Evolutionary conservation across 2,113 vertebrate species (phyloP).

Genomic region (Dipodomys stephensi): DNA sequence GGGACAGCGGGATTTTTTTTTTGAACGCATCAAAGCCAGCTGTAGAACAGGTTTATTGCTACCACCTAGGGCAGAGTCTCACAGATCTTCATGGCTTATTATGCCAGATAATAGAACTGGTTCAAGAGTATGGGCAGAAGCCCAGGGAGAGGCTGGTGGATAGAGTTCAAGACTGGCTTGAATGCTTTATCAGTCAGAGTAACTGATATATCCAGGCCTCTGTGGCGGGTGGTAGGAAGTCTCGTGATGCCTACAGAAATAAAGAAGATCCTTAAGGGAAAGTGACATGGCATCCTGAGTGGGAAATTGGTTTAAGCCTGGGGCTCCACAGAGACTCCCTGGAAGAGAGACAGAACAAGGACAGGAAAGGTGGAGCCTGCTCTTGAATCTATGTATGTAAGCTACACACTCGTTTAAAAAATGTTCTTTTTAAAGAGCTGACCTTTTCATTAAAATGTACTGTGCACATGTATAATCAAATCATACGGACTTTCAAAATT

Average conservation of each 20-base stretch:
- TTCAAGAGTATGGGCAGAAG: background rate
- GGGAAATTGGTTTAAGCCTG: background rate
- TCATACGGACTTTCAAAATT: background rate
- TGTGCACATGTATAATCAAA: background rate
- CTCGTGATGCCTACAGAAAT: background rate
- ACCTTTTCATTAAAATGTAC: background rate
- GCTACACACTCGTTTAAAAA: background rate
- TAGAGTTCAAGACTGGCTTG: no score
- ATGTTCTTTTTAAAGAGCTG: background rate
- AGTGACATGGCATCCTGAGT: background rate
- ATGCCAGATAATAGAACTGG: background rate
- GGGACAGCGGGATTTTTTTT: background rate
- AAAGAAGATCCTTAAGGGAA: background rate
- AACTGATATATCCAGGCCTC: background rate
- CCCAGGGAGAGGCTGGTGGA: background rate
- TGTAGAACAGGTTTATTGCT: background rate
- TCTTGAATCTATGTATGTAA: background rate
- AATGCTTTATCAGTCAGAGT: background rate
- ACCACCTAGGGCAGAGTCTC: background rate
- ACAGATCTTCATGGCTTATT: background rate
- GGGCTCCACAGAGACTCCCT: background rate
- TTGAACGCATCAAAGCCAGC: background rate
- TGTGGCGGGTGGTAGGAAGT: background rate
- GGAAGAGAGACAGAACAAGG: conserved; percentile 12
- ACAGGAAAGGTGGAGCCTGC: background rate